A percentile compares a stretch with the other conserved stretches of the same genome.
Conservation (phyloP, 2,113 vertebrate genomes). For the Poicephalus meyeri region DNA sequence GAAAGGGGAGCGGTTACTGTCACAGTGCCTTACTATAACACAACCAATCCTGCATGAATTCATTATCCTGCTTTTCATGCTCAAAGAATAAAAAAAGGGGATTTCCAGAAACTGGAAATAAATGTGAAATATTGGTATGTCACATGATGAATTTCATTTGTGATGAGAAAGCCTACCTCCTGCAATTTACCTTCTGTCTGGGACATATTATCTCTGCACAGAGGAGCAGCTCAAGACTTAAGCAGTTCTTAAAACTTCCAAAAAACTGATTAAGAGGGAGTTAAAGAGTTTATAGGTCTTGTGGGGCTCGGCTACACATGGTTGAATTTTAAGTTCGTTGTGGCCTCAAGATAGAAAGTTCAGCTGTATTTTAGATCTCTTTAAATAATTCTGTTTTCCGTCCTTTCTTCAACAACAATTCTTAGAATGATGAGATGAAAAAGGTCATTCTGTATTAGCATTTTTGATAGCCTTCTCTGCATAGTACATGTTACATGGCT, state of each 20-base stretch:
- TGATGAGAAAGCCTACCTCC: neutral
- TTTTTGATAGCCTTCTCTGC: neutral
- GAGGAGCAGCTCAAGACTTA: conserved; percentile 33
- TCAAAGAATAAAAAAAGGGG: neutral
- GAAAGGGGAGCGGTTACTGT: neutral
- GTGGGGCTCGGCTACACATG: conserved; percentile 5
- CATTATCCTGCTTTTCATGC: neutral
- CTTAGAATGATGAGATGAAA: neutral
- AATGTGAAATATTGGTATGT: neutral
- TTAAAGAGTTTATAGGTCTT: conserved; percentile 51
- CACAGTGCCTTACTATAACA: neutral
- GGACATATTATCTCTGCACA: conserved; percentile 5
- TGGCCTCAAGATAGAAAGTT: conserved; percentile 1
- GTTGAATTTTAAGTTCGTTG: conserved; percentile 27
- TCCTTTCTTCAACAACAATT: neutral
- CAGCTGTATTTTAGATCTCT: conserved; percentile 5
- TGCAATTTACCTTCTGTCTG: conserved; percentile 37
- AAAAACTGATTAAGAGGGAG: conserved; percentile 54
- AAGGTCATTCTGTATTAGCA: neutral
- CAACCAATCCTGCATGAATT: neutral
- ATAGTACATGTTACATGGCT: neutral
- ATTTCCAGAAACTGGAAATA: conserved; percentile 17
- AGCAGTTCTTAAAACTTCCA: conserved; percentile 33
- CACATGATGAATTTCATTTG: conserved; percentile 6
- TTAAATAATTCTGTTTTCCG: neutral